Conservation (phyloP, 2,113 vertebrate species). For the Fregetta grallaria region DNA sequence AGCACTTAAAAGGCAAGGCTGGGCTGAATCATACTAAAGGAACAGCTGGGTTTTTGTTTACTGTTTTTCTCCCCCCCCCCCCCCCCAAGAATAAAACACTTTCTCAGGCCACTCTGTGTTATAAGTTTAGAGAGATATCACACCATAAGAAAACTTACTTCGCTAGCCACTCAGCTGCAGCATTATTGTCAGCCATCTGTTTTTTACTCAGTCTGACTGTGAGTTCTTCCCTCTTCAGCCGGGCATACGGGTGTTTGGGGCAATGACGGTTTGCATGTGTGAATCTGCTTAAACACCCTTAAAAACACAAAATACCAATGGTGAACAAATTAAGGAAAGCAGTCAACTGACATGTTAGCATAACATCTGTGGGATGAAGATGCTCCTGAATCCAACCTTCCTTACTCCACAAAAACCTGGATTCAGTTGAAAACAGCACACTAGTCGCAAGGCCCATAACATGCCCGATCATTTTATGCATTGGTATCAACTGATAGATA, state of each 20-base stretch:
- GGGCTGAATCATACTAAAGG: neutral
- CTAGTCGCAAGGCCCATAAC: neutral
- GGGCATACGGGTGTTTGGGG: slow-evolving; percentile 89
- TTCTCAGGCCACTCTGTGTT: neutral
- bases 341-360: neutral
- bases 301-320: neutral
- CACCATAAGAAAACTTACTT: slow-evolving; percentile 76
- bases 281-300: slow-evolving; percentile 90
- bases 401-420: neutral
- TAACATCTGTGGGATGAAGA: neutral
- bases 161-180: slow-evolving; percentile 90
- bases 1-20: neutral
- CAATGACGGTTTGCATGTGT: slow-evolving; percentile 94
- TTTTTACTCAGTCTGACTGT: slow-evolving; percentile 76
- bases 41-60: neutral
- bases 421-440: neutral
- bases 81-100: neutral
- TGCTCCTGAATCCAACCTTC: neutral
- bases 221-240: slow-evolving; percentile 90
- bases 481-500: neutral
- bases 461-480: neutral
- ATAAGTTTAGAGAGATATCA: neutral
- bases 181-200: slow-evolving; percentile 86
- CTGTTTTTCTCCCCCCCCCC: too few species aligned
- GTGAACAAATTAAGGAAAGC: neutral